Conservation (phyloP, 2,888 invertebrate genomes). For the Drosophila fulvimacula region DNA sequence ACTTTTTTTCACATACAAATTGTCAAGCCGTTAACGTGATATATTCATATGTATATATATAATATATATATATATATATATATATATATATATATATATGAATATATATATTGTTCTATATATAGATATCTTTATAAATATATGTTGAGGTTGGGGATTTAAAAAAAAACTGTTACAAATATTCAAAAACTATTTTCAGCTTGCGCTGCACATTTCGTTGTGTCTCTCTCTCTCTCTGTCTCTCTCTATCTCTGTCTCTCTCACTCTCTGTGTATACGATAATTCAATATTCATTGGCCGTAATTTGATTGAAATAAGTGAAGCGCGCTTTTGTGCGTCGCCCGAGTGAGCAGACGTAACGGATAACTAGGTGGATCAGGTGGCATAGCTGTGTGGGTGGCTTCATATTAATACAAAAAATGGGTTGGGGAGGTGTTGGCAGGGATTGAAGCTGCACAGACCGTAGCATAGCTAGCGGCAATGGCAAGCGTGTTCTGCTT, state of each 20-base stretch:
- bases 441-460: background rate
- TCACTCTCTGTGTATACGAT: slow-evolving; percentile 52
- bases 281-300: slow-evolving; percentile 80
- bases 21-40: slow-evolving; percentile 44
- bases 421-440: background rate
- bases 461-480: background rate
- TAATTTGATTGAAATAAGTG: slow-evolving; percentile 79
- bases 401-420: background rate
- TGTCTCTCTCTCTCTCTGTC: slow-evolving; percentile 12
- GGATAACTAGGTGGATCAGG: slow-evolving; percentile 13
- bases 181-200: slow-evolving; percentile 60
- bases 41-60: background rate
- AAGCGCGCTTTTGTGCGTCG: slow-evolving; percentile 74
- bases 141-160: slow-evolving; percentile 3
- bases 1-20: slow-evolving; percentile 13
- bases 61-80: background rate
- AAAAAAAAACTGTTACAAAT: slow-evolving; percentile 44
- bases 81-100: background rate
- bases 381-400: background rate
- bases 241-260: background rate
- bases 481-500: slow-evolving; percentile 25
- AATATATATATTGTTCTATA: slow-evolving; percentile 2
- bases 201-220: slow-evolving; percentile 34
- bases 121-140: slow-evolving; percentile 2
- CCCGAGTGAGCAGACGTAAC: slow-evolving; percentile 66